Conservation (phyloP, 2,888 invertebrate genomes). For the Thymelicus sylvestris region DNA sequence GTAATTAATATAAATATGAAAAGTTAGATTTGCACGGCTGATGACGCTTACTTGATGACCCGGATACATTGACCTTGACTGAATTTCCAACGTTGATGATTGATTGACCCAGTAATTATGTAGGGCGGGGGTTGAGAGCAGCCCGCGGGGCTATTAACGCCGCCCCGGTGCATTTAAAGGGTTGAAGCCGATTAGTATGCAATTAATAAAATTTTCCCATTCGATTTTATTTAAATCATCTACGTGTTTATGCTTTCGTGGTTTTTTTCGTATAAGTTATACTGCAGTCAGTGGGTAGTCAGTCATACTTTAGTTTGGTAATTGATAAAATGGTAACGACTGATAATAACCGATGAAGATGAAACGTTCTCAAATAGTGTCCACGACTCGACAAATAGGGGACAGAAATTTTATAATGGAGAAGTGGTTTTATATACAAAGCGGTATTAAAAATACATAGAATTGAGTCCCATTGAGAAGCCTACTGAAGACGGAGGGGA, state of each 20-base stretch:
- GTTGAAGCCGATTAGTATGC: neutral
- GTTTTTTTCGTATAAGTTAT: neutral
- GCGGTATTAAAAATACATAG: conserved; percentile 20
- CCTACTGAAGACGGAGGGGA: neutral
- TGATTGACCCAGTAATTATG: conserved; percentile 34
- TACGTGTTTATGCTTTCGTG: no score
- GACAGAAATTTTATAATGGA: no score
- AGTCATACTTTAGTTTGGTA: no score
- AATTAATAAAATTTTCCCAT: neutral
- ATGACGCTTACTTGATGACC: neutral
- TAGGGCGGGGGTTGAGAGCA: conserved; percentile 20
- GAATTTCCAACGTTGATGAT: conserved; percentile 12
- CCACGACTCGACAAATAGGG: no score
- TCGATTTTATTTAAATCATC: no score
- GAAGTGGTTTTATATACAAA: neutral
- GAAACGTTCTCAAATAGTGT: no score
- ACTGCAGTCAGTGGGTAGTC: no score
- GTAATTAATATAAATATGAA: no score
- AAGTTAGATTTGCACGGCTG: neutral
- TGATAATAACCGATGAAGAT: no score
- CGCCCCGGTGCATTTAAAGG: conserved; percentile 7
- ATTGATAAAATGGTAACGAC: no score
- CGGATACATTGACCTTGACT: conserved; percentile 18
- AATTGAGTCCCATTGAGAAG: conserved; percentile 10
- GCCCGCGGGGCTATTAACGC: neutral